Conservation (phyloP, 2,888 invertebrate species). For the Parascotia fuliginaria region DNA sequence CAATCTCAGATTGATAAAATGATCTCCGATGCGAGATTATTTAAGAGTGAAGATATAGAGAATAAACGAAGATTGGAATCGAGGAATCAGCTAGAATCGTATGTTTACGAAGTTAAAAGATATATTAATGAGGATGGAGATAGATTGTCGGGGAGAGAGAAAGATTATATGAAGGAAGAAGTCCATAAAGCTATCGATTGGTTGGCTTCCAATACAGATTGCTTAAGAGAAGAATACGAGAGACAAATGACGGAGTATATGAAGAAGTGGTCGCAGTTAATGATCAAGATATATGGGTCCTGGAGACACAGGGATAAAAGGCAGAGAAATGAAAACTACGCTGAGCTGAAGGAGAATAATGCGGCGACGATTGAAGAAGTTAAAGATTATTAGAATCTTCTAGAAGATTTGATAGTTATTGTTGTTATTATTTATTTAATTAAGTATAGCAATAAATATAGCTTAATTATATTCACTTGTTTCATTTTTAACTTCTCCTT, state of each 20-base stretch:
- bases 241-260: slow-evolving; percentile 63
- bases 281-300: slow-evolving; percentile 53
- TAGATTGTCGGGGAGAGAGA: slow-evolving; percentile 51
- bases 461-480: no score
- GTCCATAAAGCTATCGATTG: slow-evolving; percentile 58
- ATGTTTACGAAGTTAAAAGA: slow-evolving; percentile 62
- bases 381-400: slow-evolving; percentile 1
- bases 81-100: slow-evolving; percentile 68
- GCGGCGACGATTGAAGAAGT: slow-evolving; percentile 34
- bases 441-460: no score
- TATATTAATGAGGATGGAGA: slow-evolving; percentile 51
- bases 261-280: slow-evolving; percentile 55
- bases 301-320: slow-evolving; percentile 53
- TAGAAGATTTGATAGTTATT: no score
- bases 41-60: slow-evolving; percentile 63
- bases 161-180: slow-evolving; percentile 52
- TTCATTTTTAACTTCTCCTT: no score
- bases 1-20: slow-evolving; percentile 60
- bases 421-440: no score
- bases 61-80: slow-evolving; percentile 61
- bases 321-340: slow-evolving; percentile 45
- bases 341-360: slow-evolving; percentile 26
- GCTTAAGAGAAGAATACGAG: slow-evolving; percentile 64
- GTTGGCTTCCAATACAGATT: slow-evolving; percentile 61
- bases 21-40: slow-evolving; percentile 61